Percentiles rank a stretch among this genome's conserved stretches.
Conservation (phyloP, 2,888 invertebrate genomes). For the Trachelus iudaicus region DNA sequence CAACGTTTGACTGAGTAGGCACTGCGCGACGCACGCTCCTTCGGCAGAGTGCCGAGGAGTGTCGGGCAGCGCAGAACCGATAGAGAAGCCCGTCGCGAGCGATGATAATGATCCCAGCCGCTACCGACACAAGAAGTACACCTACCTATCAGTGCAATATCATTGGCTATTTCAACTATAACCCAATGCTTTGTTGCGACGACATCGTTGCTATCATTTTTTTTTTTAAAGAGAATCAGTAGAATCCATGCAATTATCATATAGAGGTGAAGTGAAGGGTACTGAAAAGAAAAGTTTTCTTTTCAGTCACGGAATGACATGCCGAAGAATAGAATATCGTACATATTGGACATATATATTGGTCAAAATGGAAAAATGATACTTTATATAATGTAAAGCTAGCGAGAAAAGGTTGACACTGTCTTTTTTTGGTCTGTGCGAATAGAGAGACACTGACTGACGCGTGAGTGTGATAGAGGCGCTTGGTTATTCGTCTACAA, state of each 20-base stretch:
- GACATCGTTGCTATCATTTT: too few relatives aligned
- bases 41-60: background rate
- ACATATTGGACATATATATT: too few relatives aligned
- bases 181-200: background rate
- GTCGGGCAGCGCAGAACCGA: background rate
- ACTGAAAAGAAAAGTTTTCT: background rate
- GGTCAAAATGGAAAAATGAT: background rate
- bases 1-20: conserved; percentile 43
- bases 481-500: background rate
- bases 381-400: background rate
- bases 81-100: background rate
- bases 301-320: too few relatives aligned
- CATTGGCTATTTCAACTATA: background rate
- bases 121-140: background rate
- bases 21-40: background rate
- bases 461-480: background rate
- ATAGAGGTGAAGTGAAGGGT: background rate
- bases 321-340: too few relatives aligned
- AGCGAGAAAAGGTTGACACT: background rate
- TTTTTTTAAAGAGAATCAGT: background rate
- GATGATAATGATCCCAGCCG: background rate
- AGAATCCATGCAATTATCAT: background rate
- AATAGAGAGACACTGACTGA: background rate
- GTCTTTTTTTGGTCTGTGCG: background rate
- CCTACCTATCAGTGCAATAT: background rate